These are phyloP conservation scores for Lagodon rhomboides DNA, from an alignment of 2,797 vertebrate genomes.

Conservation along the genomic window DNA sequence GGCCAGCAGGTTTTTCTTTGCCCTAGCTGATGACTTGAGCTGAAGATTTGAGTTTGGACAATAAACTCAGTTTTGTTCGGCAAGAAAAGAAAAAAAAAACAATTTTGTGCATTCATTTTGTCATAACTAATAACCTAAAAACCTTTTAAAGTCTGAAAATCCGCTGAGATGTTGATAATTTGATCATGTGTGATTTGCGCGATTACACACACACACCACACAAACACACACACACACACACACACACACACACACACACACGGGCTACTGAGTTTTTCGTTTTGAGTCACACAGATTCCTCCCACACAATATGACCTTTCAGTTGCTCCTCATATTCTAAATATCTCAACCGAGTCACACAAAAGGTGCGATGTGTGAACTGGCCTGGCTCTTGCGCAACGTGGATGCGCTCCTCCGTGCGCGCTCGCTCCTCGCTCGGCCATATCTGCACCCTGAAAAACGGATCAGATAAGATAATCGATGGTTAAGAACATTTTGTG, in stretches of 20 bases:
- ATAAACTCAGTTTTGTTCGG: not conserved
- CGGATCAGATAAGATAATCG: constrained; percentile 20
- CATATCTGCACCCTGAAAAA: constrained; percentile 10
- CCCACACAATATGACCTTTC: constrained; percentile 92
- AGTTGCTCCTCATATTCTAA: constrained; percentile 86
- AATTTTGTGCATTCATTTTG: not conserved
- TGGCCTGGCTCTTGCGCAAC: constrained; percentile 18
- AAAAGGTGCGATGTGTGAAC: constrained; percentile 31
- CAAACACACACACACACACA: constrained; percentile 42
- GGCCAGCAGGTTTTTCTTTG: not conserved
- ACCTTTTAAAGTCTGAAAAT: constrained; percentile 22
- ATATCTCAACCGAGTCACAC: constrained; percentile 62
- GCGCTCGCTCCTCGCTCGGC: not conserved
- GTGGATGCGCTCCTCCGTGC: not conserved
- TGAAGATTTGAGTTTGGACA: not conserved
- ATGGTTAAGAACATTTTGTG: constrained; percentile 12
- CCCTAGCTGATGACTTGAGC: constrained; percentile 1
- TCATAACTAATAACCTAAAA: not conserved
- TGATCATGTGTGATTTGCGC: constrained; percentile 36
- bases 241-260: constrained; percentile 9
- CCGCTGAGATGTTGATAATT: constrained; percentile 33
- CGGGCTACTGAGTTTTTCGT: constrained; percentile 48
- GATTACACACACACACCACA: constrained; percentile 24
- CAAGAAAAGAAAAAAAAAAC: too few species aligned
- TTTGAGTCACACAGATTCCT: constrained; percentile 92